Evolutionary conservation across 2,113 vertebrate genomes (phyloP).

Genomic region (Trematomus loennbergii): DNA sequence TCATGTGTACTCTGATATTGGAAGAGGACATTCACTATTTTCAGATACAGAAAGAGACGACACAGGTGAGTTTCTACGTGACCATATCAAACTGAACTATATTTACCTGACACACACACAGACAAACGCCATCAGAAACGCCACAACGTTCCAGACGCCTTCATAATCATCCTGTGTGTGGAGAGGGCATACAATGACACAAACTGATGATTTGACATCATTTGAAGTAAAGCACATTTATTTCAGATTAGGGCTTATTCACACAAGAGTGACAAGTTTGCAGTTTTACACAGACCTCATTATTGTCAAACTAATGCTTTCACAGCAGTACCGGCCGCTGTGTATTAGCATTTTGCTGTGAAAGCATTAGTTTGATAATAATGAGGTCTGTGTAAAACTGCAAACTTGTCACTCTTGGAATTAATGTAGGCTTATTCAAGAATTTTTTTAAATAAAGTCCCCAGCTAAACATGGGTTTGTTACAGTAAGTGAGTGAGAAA

Average conservation of each 20-base stretch:
- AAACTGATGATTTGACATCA: background rate
- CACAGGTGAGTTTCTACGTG: background rate
- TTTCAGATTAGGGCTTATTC: background rate
- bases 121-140: conserved; percentile 92
- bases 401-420: conserved; percentile 9
- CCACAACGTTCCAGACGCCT: conserved; percentile 89
- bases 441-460: background rate
- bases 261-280: conserved; percentile 5
- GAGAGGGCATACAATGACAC: background rate
- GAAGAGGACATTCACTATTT: too few species aligned
- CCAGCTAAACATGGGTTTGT: background rate
- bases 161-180: conserved; percentile 89
- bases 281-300: conserved; percentile 5
- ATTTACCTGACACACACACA: conserved; percentile 90
- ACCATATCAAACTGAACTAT: conserved; percentile 1
- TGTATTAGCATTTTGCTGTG: background rate
- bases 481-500: too few species aligned
- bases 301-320: conserved; percentile 8
- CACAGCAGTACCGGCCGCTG: conserved; percentile 1
- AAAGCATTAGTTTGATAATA: conserved; percentile 6
- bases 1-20: too few species aligned
- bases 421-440: conserved; percentile 8
- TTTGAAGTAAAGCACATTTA: background rate
- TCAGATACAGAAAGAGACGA: too few species aligned
- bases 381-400: conserved; percentile 11